Evolutionary conservation across 2,888 invertebrate genomes (phyloP), one percentile per base, ranked within the genome.

Genomic region (Hartigia nigra): DNA sequence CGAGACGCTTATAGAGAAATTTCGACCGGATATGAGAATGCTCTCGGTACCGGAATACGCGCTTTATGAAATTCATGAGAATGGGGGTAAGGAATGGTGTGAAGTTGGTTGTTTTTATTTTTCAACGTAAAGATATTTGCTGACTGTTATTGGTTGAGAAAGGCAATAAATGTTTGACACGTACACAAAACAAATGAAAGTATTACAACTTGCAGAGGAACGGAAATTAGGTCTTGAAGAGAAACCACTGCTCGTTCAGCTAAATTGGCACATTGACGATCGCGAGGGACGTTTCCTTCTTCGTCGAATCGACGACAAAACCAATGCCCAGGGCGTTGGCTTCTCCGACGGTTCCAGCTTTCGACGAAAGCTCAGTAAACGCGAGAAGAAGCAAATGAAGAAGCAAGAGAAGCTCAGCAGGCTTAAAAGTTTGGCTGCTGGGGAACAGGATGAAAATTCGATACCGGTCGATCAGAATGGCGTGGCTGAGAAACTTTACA

Each of bases 1-100:
- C 92, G 98, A 97, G 91, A 99, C 98, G 12, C 94, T 99, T 84
- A 97, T 99, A 87, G 99, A 99, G 93, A 99, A 99, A 93, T 99
- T 99, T 93, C 96, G 99, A 89, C 99, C 99, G 32, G 99, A 99
- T 93, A 98, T 99, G 98, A 95, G 98, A 84, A 99, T 99, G 99
- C 92, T 95, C 76, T 94, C 94, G 72, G 91, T 93, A 75, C 94
- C 94, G n/a, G 93, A 94, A 83, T 95, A 95, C 89, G 94, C 94
- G 70, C 92, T 95, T 75, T 95, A 95, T 91, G 96, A 96, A 90
- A 95, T 95, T 74, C 95, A 96, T 87, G 95, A 95, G 85, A 95
- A 95, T 90, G 95, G 95, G 91, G 95, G 95, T 94, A 89, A 87
- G 88, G 81, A 31, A 69, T 70, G 76, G 31, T 9, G 55, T 9